Conservation (phyloP, 2,797 vertebrate genomes). For the Hemibagrus guttatus region DNA sequence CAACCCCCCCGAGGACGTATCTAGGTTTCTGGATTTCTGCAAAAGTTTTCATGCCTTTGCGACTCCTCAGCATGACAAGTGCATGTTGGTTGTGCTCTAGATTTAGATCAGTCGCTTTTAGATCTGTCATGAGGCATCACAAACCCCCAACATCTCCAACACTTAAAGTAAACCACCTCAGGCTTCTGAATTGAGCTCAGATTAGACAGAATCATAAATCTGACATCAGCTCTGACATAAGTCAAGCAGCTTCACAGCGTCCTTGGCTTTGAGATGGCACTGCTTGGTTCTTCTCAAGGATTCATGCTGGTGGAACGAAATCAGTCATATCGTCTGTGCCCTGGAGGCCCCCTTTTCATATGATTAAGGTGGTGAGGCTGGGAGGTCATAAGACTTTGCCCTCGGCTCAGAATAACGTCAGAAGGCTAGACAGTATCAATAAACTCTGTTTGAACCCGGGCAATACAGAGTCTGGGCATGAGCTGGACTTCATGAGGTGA, state of each 20-base stretch:
- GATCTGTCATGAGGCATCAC: constrained; percentile 43
- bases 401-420: constrained; percentile 8
- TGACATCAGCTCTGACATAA: constrained; percentile 41
- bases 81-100: constrained; percentile 35
- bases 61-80: constrained; percentile 28
- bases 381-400: constrained; percentile 11
- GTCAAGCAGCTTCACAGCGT: constrained; percentile 34
- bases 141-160: constrained; percentile 3
- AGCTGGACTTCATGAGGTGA: constrained; percentile 8
- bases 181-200: constrained; percentile 27
- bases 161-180: constrained; percentile 37
- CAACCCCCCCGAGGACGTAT: background rate
- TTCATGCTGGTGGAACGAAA: constrained; percentile 31
- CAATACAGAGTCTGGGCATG: background rate
- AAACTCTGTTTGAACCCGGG: background rate
- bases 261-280: constrained; percentile 43
- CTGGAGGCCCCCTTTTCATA: constrained; percentile 13
- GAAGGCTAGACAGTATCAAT: constrained; percentile 10
- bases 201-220: constrained; percentile 38
- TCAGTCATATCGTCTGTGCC: constrained; percentile 5
- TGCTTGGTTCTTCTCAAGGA: constrained; percentile 10
- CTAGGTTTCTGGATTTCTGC: constrained; percentile 4
- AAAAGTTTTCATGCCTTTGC: constrained; percentile 21
- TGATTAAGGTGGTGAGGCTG: background rate
- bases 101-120: constrained; percentile 46